phyloP scores from a whole-genome alignment of 1,140 invertebrate species.

The Megathymus violae region DNA sequence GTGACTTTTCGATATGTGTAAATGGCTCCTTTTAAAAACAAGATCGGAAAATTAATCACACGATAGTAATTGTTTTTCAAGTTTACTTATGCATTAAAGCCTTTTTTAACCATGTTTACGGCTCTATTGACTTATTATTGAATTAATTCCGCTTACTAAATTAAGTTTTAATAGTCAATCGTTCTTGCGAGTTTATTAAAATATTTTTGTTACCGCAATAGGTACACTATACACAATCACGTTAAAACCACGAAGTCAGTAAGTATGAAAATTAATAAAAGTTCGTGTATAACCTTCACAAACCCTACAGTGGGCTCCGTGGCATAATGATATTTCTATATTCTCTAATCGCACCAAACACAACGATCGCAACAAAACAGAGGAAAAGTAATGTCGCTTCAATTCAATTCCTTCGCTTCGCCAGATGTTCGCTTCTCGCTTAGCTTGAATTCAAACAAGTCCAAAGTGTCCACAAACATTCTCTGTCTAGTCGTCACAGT shows the following conservation, averaged over 20 bases:
- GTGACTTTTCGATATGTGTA: constrained; percentile 80
- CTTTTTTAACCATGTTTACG: constrained; percentile 21
- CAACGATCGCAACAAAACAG: not conserved
- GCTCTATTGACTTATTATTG: not conserved
- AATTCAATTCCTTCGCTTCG: constrained; percentile 6
- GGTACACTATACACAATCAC: constrained; percentile 1
- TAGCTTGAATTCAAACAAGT: not conserved
- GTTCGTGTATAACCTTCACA: not conserved
- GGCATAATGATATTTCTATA: not conserved
- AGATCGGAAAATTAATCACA: constrained; percentile 42
- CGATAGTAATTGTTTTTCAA: constrained; percentile 18
- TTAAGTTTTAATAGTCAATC: not conserved
- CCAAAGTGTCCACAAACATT: not conserved
- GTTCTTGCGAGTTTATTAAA: not conserved
- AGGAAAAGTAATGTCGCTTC: not conserved
- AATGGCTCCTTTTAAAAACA: constrained; percentile 74
- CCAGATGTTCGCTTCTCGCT: constrained; percentile 14
- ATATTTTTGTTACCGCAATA: not conserved
- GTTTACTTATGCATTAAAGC: constrained; percentile 3
- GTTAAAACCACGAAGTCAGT: constrained; percentile 1
- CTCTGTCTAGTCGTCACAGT: not conserved
- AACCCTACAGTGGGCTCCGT: not conserved
- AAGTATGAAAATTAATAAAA: not conserved
- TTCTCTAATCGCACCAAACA: not conserved
- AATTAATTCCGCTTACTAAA: not conserved